Percentiles rank a stretch among this genome's conserved stretches.
Conservation (phyloP, 2,113 vertebrate genomes). For the Ceyx melanurus region DNA sequence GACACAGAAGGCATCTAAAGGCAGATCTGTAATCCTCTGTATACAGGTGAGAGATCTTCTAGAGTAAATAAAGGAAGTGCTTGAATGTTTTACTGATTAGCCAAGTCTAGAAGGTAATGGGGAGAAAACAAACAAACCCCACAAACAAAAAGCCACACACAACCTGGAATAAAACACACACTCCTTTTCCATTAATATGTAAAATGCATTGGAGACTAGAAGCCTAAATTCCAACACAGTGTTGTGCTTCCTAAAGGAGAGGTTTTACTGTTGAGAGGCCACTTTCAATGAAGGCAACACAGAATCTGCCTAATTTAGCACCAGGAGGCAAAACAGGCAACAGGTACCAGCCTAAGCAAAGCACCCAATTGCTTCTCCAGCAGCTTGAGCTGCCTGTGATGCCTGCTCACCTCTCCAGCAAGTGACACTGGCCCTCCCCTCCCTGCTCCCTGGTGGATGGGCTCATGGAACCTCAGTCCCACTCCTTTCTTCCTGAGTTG, state of each 20-base stretch:
- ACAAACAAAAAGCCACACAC: no score
- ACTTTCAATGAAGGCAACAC: fast-evolving
- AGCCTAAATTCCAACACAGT: neutral
- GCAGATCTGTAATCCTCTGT: neutral
- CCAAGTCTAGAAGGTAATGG: neutral
- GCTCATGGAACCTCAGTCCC: neutral
- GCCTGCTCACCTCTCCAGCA: neutral
- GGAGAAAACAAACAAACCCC: no score
- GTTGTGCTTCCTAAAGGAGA: neutral
- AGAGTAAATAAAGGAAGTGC: neutral
- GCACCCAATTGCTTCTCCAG: neutral
- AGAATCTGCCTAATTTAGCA: neutral
- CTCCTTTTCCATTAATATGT: neutral
- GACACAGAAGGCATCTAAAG: neutral
- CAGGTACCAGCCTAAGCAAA: neutral
- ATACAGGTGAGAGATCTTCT: neutral
- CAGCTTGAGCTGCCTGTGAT: fast-evolving
- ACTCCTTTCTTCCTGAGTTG: neutral
- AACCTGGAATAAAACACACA: neutral
- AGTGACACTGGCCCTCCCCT: neutral
- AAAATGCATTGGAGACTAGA: neutral
- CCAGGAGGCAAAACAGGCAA: neutral
- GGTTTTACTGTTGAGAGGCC: neutral
- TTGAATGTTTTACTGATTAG: neutral
- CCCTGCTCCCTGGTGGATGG: neutral